Evolutionary conservation across 1,140 invertebrate species (phyloP), one percentile per base, ranked within the genome.

Genomic region (Pogonomyrmex barbatus): DNA sequence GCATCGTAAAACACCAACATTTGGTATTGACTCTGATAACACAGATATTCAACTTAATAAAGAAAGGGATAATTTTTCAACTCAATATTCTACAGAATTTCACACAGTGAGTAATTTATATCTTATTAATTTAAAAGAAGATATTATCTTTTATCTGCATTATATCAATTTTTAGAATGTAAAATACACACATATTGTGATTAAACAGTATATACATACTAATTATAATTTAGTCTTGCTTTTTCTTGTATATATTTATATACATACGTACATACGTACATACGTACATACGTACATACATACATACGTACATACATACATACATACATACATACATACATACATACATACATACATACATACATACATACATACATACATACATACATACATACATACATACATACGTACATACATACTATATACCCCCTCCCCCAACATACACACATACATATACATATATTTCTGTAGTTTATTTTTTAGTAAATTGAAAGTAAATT

Each of bases 11-110:
- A 39, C 81, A 71, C 56, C 47, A n/a, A 42, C 77, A 84, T 24
- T 68, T 82, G 86, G 36, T 39, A 39, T 60, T 10, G 73, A 67
- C 9, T 45, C 60, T 17, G 62, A 83, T 47, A 56, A 12, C 42
- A 47, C 54, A 2, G 89, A 90, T 56, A 30, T 65, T 45, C 86
- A 86, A 47, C n/a, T 65, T 60, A 86, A 67, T 9, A 88, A 90
- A 42, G 89, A 91, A 24, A 14, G 47, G 45, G 39, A 89, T 60
- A 36, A 63, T 58, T 1, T 71, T 76, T 24, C 71, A 9, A 54
- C 73, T 83, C 85, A 78, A 17, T 75, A 85, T 54, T 14, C 52
- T 50, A 33, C 78, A 50, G 90, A 89, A 70, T 30, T 67, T 36
- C 65, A 77, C 8, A 3, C 54, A 52, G 89, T 89, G 86, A 68